phyloP scores from a whole-genome alignment of 1,140 invertebrate genomes.

The Heliconius hewitsoni region DNA sequence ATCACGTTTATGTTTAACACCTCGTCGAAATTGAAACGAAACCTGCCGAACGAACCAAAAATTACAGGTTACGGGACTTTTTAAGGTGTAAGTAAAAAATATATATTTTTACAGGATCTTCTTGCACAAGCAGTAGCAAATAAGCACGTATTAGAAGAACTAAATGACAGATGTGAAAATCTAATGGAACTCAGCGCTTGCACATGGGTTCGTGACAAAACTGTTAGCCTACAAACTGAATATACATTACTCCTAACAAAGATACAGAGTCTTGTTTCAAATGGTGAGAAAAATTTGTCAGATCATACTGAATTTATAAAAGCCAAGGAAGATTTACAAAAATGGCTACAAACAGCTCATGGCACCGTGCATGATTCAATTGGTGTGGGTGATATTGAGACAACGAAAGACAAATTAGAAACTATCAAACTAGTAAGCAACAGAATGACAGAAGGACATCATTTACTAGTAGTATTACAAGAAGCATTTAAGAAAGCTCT shows the following conservation, averaged over 20 bases:
- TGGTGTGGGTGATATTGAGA: slow-evolving; percentile 89
- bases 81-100: not conserved
- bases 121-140: slow-evolving; percentile 89
- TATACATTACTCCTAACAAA: slow-evolving; percentile 90
- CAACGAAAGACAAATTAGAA: slow-evolving; percentile 92
- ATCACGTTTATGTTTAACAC: too few relatives aligned
- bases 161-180: slow-evolving; percentile 93
- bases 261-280: slow-evolving; percentile 89
- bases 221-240: slow-evolving; percentile 90
- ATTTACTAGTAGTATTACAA: slow-evolving; percentile 89
- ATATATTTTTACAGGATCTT: slow-evolving; percentile 79
- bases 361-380: slow-evolving; percentile 90
- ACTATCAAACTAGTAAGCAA: slow-evolving; percentile 87
- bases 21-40: too few relatives aligned
- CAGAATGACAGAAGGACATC: slow-evolving; percentile 92
- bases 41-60: too few relatives aligned
- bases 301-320: slow-evolving; percentile 95
- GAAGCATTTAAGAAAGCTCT: slow-evolving; percentile 92
- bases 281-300: slow-evolving; percentile 92
- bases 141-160: slow-evolving; percentile 89
- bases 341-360: slow-evolving; percentile 90
- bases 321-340: slow-evolving; percentile 90
- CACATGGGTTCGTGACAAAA: slow-evolving; percentile 91
- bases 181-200: slow-evolving; percentile 92
- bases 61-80: too few relatives aligned